These are phyloP conservation scores for Plotosus lineatus DNA, from an alignment of 2,113 vertebrate genomes.

Conservation along the genomic window DNA sequence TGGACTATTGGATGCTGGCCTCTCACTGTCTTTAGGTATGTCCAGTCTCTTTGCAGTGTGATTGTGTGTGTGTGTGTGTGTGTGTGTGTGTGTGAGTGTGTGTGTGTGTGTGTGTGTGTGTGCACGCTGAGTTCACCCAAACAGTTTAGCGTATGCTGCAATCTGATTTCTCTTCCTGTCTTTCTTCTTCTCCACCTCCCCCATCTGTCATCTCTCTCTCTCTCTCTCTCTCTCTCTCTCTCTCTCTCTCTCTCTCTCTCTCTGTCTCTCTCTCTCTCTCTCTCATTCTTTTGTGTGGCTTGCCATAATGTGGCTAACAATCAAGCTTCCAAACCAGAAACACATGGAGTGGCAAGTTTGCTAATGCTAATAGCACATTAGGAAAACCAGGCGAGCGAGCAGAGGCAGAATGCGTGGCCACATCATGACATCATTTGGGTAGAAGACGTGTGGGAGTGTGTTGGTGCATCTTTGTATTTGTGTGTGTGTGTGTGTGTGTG, in stretches of 20 bases:
- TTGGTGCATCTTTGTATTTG: constrained; percentile 40
- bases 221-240: not conserved
- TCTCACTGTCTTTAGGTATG: no score
- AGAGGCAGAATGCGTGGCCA: constrained; percentile 49
- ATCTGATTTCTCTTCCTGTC: constrained; percentile 6
- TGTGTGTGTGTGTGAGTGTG: no score
- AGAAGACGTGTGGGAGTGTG: constrained; percentile 18
- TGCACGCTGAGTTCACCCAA: not conserved
- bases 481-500: constrained; percentile 32
- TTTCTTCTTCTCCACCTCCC: not conserved
- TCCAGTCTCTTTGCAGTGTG: no score
- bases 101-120: no score
- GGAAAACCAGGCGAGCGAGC: constrained; percentile 52
- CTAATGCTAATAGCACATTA: constrained; percentile 64
- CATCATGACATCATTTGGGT: constrained; percentile 55
- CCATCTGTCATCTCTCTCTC: not conserved
- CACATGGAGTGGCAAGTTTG: constrained; percentile 60
- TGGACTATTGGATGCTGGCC: no score
- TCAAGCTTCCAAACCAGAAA: constrained; percentile 69
- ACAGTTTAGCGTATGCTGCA: not conserved
- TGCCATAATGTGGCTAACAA: constrained; percentile 51
- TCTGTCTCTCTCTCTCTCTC: not conserved
- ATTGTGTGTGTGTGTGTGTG: no score
- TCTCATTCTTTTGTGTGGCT: constrained; percentile 22
- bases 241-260: not conserved